Evolutionary conservation across 2,113 vertebrate genomes (phyloP), one percentile per base, ranked within the genome.

Genomic region (Strigops habroptila): DNA sequence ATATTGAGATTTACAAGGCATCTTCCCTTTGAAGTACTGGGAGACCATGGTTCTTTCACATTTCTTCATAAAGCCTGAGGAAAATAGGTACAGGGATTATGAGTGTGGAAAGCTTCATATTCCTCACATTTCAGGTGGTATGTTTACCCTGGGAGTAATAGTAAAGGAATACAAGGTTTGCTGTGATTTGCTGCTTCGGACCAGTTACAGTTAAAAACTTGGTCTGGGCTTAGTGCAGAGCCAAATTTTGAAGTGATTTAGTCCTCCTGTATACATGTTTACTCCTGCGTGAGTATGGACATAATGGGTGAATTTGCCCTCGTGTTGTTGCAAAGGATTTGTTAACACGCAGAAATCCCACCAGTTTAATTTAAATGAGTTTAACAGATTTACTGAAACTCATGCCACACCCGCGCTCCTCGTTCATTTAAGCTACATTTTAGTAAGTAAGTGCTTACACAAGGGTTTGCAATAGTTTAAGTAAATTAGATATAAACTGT

Each of bases 11-110:
- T 90, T 94, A 91, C 43, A 84, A 76, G 76, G 31, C 55, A 35
- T 84, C 55, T 82, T 25, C 76, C 37, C 83, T 96, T 95, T 95
- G 92, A 96, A 93, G 93, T 71, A 39, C 51, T 82, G 79, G 21
- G 33, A 85, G 65, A 87, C 59, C 19, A 22, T 14, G 10, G 19
- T 69, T 91, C 82, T 78, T 89, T 79, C 69, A 60, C 49, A 81
- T 82, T 87, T 91, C 51, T 94, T 90, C 90, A 49, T 60, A 91
- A 81, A 78, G 53, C 69, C 62, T 87, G 46, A 86, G 65, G 39
- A 76, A 92, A 82, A 81, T 39, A 90, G 44, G 19, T 83, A n/a
- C 39, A 65, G 52, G 25, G 46, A 86, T 73, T 6, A 7, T 53
- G 69, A 80, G n/a, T 22, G 37, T 18, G 24, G 59, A 81, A 77